Evolutionary conservation across 2,113 vertebrate genomes (phyloP), one percentile per base, ranked within the genome.

Genomic region (Ictalurus furcatus): DNA sequence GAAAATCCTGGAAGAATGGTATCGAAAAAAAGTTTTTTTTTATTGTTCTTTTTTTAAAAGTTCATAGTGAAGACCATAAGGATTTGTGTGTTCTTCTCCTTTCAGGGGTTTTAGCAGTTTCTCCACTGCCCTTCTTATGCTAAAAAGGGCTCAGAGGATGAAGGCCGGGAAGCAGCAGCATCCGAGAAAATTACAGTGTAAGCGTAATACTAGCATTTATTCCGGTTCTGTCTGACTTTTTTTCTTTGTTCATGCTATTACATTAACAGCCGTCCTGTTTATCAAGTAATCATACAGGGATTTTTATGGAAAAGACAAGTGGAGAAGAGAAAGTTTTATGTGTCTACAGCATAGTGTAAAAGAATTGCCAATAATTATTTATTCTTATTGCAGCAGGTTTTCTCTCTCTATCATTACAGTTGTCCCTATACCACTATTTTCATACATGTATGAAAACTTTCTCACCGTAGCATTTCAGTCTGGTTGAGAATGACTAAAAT

Each of bases 1-100:
- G 89, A 96, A 95, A 95, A 97, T 99, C 91, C 95, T 96, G 90
- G 94, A 97, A 91, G 97, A 99, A 95, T 99, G 98, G 98, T 99
- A 96, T 93, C 1, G 9, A 7, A 44, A 78, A 78, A 78, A 19
- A 52, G 11, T 9, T 52, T 48, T 52, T 23, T 79, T n/a, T 6
- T 79, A 3, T 52, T 52, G 9, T 52, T 52, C 4, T 78, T 44
- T 1, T 44, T 44, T 81, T 81, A 23, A 25, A n/a, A 56, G 52
- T 7, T 34, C 30, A 34, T 30, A 16, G 48, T 54, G 23, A 71
- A 12, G 40, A 52, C 1, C 11, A 5, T 37, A 61, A 4, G 23
- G 19, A 28, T 19, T 85, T 48, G 52, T 58, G 6, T 76, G 21
- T 78, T 69, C 23, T 44, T 85, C 6, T 81, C 5, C 1, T 89